Evolutionary conservation across 2,888 invertebrate species (phyloP).

Genomic region (Acanthosepion pharaonis): DNA sequence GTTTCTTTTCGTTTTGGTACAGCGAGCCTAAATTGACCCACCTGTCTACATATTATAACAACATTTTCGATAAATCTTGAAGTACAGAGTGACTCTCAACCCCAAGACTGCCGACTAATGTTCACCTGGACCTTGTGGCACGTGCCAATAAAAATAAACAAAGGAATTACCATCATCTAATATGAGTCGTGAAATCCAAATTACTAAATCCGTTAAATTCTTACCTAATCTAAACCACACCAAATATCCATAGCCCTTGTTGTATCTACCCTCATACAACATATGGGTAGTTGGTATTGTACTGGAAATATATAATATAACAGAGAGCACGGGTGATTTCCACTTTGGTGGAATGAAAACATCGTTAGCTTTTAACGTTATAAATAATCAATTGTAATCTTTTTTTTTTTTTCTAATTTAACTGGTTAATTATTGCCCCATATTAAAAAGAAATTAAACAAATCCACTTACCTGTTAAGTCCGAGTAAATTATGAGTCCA

Average conservation of each 20-base stretch:
- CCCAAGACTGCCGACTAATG: not conserved
- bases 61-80: too few species aligned
- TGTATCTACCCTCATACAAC: not conserved
- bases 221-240: not conserved
- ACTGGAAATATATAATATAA: too few species aligned
- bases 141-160: not conserved
- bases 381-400: not conserved
- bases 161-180: not conserved
- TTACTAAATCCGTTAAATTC: not conserved
- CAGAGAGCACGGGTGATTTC: too few species aligned
- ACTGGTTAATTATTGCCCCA: too few species aligned
- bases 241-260: fast-evolving
- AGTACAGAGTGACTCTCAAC: too few species aligned
- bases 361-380: not conserved
- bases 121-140: not conserved
- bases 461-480: not conserved
- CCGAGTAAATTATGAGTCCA: not conserved
- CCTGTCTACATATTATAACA: too few species aligned
- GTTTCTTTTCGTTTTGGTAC: too few species aligned
- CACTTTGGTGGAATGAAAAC: not conserved
- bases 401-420: not conserved
- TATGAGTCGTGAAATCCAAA: not conserved
- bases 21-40: too few species aligned
- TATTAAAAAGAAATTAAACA: not conserved
- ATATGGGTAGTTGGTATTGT: too few species aligned